phyloP scores from a whole-genome alignment of 2,888 invertebrate genomes.

The Netelia melanura region DNA sequence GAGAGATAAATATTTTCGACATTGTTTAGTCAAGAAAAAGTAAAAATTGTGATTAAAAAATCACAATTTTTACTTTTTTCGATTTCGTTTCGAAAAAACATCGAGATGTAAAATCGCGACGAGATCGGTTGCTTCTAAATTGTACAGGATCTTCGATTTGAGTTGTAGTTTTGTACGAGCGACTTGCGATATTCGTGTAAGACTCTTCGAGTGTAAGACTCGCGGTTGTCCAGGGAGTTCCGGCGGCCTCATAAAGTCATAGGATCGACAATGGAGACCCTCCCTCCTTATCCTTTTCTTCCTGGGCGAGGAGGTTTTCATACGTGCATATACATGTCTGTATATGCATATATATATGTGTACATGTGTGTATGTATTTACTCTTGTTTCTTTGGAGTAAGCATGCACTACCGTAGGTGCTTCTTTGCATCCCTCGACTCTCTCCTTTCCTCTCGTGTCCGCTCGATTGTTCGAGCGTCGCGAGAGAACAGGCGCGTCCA shows the following conservation, averaged over 20 bases:
- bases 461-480: background rate
- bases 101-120: background rate
- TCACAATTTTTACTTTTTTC: no score
- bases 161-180: slow-evolving; percentile 2
- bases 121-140: background rate
- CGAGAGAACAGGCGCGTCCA: background rate
- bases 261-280: slow-evolving; percentile 73
- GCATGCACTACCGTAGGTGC: slow-evolving; percentile 58
- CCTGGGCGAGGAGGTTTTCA: slow-evolving; percentile 45
- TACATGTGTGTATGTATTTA: slow-evolving; percentile 38
- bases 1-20: background rate
- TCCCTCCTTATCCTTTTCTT: slow-evolving; percentile 43
- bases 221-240: slow-evolving; percentile 38
- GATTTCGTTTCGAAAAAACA: background rate
- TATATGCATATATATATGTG: slow-evolving; percentile 27
- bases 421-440: slow-evolving; percentile 50
- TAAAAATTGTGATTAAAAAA: background rate
- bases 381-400: slow-evolving; percentile 44
- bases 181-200: slow-evolving; percentile 46
- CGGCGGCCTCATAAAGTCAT: slow-evolving; percentile 76
- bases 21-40: no score
- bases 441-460: slow-evolving; percentile 4
- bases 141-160: background rate
- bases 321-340: slow-evolving; percentile 7
- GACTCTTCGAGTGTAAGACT: slow-evolving; percentile 16